A percentile compares a stretch with the other conserved stretches of the same genome.
phyloP scores from a whole-genome alignment of 1,140 invertebrate species.

The Zaprionus nigranus region DNA sequence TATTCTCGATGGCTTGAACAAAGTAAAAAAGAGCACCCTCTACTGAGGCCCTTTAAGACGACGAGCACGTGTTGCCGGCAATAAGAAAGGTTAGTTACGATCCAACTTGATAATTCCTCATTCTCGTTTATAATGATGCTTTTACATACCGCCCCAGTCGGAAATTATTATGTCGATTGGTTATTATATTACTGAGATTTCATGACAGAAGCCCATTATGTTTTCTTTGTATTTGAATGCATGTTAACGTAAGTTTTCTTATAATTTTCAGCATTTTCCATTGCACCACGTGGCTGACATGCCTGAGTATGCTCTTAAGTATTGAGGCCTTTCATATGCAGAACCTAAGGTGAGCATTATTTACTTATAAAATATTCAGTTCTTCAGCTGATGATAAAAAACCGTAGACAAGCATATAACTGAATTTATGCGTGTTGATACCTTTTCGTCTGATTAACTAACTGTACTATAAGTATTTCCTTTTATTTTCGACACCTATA shows the following conservation, averaged over 20 bases:
- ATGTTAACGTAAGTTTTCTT: conserved; percentile 5
- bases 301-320: background rate
- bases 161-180: conserved; percentile 55
- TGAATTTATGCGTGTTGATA: conserved; percentile 66
- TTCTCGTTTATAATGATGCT: conserved; percentile 42
- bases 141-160: conserved; percentile 64
- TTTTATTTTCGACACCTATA: background rate
- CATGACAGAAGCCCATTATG: background rate
- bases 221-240: background rate
- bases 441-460: conserved; percentile 44
- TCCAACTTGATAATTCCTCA: background rate
- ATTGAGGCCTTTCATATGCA: background rate
- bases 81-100: conserved; percentile 58
- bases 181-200: conserved; percentile 39
- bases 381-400: conserved; percentile 59
- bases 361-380: background rate
- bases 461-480: background rate
- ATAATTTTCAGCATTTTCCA: conserved; percentile 15
- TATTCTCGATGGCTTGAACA: background rate
- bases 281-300: background rate
- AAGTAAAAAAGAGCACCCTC: background rate
- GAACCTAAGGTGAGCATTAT: conserved; percentile 8
- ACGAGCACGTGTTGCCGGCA: background rate
- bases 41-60: background rate
- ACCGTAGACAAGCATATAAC: conserved; percentile 75